phyloP scores from a whole-genome alignment of 2,888 invertebrate species.

The Rhyacophila evoluta region DNA sequence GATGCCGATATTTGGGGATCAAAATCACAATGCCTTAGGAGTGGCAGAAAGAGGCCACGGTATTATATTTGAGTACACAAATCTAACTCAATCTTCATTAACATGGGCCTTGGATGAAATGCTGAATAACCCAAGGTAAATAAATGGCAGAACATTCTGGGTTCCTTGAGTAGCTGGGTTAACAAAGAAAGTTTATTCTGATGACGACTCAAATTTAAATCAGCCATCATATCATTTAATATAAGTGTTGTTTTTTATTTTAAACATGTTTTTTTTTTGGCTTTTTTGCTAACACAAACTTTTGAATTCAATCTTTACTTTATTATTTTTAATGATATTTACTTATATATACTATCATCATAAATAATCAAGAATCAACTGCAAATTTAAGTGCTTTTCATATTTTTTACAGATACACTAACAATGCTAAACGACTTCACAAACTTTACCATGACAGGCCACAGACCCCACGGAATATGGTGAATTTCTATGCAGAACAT shows the following conservation, averaged over 20 bases:
- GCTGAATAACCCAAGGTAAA: conserved; percentile 55
- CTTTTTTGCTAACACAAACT: neutral
- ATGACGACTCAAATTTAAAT: too few species aligned
- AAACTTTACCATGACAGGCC: conserved; percentile 39
- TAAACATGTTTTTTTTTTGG: too few species aligned
- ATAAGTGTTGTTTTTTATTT: too few species aligned
- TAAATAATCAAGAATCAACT: too few species aligned
- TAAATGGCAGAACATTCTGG: too few species aligned
- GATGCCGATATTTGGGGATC: conserved; percentile 58
- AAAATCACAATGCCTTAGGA: conserved; percentile 57
- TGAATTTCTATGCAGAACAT: conserved; percentile 36
- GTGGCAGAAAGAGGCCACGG: conserved; percentile 57
- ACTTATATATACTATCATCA: too few species aligned
- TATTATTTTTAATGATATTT: too few species aligned
- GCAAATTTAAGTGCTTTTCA: too few species aligned
- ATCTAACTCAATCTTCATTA: conserved; percentile 57
- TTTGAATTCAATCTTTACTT: neutral
- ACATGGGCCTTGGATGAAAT: conserved; percentile 56
- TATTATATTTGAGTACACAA: conserved; percentile 56
- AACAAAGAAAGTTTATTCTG: too few species aligned
- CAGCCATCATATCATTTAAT: too few species aligned
- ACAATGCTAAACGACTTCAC: conserved; percentile 27
- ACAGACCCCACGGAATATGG: conserved; percentile 25
- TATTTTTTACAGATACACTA: conserved; percentile 29
- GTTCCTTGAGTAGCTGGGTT: too few species aligned